Evolutionary conservation across 2,113 vertebrate species (phyloP), one percentile per base, ranked within the genome.

Genomic region (Clarias batrachus): DNA sequence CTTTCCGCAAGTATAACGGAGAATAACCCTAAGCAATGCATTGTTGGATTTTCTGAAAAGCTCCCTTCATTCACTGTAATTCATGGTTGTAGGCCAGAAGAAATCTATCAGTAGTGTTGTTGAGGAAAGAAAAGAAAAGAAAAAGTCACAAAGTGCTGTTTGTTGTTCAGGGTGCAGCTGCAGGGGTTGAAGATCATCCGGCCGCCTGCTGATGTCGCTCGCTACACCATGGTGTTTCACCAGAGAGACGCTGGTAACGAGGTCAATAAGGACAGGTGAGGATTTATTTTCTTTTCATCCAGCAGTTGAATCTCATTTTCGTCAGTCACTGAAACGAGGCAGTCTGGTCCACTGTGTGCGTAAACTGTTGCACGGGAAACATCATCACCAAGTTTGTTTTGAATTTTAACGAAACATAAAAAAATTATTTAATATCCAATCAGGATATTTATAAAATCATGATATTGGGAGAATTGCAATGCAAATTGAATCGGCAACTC

Each of bases 141-240:
- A 30, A 10, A 12, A 19, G 4, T 9, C 71, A 25, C 19, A 6
- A n/a, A n/a, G 2, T 54, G 23, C 6, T 11, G 73, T n/a, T 73
- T 87, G 27, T 41, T 83, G 86, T 71, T 87, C 90, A 99, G 98
- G 90, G 96, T 98, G 82, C 94, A 96, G 86, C 94, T 97, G n/a
- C 96, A 97, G 71, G 96, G 95, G 84, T 97, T 99, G 98, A 95
- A 91, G 88, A 96, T 99, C 56, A 77, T 95, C 17, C 94, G 97
- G 2, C 98, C 98, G 0, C 85, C 95, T 0, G 91, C 95, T 4
- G 91, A 94, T 0, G 78, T 99, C 8, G 98, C 94, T 66, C 96
- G 96, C 87, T 99, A 99, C 56, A 99, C 97, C 0, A 99, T 99
- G 98, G 96, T 98, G 89, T 99, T 98, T 88, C 98, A 99, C 87